Evolutionary conservation across 2,888 invertebrate genomes (phyloP).

Genomic region (Pristionchus mayeri): DNA sequence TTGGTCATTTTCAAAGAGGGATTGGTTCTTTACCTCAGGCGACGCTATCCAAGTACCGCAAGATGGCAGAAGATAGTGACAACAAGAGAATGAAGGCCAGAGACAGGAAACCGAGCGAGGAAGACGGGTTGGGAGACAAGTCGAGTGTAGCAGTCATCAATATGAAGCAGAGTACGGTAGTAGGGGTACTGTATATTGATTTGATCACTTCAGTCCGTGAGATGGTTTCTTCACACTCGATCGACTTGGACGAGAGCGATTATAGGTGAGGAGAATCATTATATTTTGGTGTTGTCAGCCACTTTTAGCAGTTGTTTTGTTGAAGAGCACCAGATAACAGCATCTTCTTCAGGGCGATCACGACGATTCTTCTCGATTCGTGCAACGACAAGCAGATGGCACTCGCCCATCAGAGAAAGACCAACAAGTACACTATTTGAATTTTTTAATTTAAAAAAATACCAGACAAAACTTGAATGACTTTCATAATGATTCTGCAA

Average conservation of each 20-base stretch:
- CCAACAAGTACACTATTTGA: slow-evolving; percentile 83
- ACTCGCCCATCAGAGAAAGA: slow-evolving; percentile 88
- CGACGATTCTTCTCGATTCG: slow-evolving; percentile 87
- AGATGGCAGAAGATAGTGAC: slow-evolving; percentile 57
- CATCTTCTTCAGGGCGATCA: slow-evolving; percentile 86
- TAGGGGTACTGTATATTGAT: too few relatives aligned
- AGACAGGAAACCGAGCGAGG: slow-evolving; percentile 9
- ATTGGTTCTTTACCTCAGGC: slow-evolving; percentile 42
- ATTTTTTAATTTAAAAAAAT: not conserved
- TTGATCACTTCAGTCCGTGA: slow-evolving; percentile 58
- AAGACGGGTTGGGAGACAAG: slow-evolving; percentile 52
- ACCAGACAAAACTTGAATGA: not conserved
- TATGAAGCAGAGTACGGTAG: slow-evolving; percentile 65
- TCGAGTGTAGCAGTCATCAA: slow-evolving; percentile 66
- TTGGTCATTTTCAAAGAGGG: too few relatives aligned
- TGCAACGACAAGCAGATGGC: slow-evolving; percentile 89
- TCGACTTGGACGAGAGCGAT: slow-evolving; percentile 78
- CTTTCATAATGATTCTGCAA: not conserved
- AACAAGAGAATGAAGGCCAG: not conserved
- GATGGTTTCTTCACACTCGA: slow-evolving; percentile 62
- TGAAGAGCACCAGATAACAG: too few relatives aligned
- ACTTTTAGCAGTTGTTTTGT: too few relatives aligned
- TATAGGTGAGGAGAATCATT: not conserved
- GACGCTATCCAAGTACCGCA: slow-evolving; percentile 63
- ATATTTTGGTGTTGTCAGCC: too few relatives aligned